These are phyloP conservation scores for Ophiothrix spiculata DNA, from an alignment of 35 echinoderm and acorn worm genomes.

Conservation along the genomic window DNA sequence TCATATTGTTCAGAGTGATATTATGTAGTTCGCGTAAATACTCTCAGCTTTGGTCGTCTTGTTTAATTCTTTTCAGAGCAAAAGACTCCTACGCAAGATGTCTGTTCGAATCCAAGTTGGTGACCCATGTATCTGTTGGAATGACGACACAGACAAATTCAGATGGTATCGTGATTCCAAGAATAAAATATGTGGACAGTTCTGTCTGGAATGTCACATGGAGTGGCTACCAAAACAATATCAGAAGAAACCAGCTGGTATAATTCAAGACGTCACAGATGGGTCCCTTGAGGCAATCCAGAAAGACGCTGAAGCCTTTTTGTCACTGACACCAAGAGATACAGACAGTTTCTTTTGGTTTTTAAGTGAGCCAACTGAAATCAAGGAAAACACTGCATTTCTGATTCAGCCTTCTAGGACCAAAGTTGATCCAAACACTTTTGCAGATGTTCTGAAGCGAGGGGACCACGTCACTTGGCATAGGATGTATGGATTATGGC, in stretches of 20 bases:
- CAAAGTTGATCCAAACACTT: not conserved
- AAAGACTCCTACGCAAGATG: too few relatives aligned
- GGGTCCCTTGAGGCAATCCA: not conserved
- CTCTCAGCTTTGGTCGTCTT: too few relatives aligned
- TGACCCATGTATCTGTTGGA: not conserved
- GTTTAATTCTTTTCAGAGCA: too few relatives aligned
- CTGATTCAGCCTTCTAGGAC: not conserved
- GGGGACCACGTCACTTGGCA: conserved; percentile 57
- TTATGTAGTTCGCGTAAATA: too few relatives aligned
- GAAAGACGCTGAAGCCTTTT: too few relatives aligned
- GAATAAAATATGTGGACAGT: not conserved
- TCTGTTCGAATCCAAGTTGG: not conserved
- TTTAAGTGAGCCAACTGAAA: not conserved
- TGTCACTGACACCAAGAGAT: too few relatives aligned
- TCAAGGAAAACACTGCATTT: not conserved
- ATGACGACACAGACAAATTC: not conserved
- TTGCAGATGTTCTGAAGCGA: not conserved
- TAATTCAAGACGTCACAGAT: not conserved
- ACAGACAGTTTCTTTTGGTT: not conserved
- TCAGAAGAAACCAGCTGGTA: not conserved
- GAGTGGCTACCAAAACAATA: not conserved
- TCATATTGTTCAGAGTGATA: too few relatives aligned
- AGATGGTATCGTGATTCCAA: not conserved
- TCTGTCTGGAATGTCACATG: not conserved
- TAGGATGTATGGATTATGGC: conserved; percentile 31